phyloP scores from a whole-genome alignment of 2,797 vertebrate genomes.

The Merluccius polli region DNA sequence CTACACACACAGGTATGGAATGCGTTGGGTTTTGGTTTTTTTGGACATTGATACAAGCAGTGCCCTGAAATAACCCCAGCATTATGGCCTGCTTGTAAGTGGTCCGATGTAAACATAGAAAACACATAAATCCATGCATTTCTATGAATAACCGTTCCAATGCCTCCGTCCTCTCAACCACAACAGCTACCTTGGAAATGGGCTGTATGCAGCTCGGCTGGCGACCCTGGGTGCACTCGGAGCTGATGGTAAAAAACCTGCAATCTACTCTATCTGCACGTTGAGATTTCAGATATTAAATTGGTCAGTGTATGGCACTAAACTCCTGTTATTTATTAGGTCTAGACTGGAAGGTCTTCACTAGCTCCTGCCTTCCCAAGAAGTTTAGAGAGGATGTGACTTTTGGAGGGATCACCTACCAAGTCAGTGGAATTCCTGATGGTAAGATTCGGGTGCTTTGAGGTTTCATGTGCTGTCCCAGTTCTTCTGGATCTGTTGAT shows the following conservation, averaged over 20 bases:
- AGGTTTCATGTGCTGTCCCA: conserved; percentile 51
- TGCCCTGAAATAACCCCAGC: neutral
- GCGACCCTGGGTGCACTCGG: conserved; percentile 89
- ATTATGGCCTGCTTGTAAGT: neutral
- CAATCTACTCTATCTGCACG: neutral
- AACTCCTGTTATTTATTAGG: conserved; percentile 50
- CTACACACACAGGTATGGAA: conserved; percentile 90
- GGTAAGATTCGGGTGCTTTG: conserved; percentile 74
- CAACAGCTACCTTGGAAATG: conserved; percentile 92
- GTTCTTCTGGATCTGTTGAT: conserved; percentile 38
- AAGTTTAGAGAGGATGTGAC: conserved; percentile 88
- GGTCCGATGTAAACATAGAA: neutral
- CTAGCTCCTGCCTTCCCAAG: conserved; percentile 91
- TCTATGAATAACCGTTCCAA: conserved; percentile 9
- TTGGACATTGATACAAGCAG: neutral
- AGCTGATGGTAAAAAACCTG: conserved; percentile 75
- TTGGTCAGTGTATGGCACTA: neutral
- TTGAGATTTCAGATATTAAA: conserved; percentile 76
- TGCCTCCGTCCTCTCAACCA: conserved; percentile 9
- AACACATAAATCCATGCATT: conserved; percentile 12
- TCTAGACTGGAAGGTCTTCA: conserved; percentile 83
- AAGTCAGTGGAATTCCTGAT: conserved; percentile 89
- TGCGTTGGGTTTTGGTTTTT: neutral
- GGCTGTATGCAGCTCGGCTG: conserved; percentile 87
- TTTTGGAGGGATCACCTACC: conserved; percentile 89